Conservation (phyloP, 2,888 invertebrate genomes). For the Serrognathus titanus region DNA sequence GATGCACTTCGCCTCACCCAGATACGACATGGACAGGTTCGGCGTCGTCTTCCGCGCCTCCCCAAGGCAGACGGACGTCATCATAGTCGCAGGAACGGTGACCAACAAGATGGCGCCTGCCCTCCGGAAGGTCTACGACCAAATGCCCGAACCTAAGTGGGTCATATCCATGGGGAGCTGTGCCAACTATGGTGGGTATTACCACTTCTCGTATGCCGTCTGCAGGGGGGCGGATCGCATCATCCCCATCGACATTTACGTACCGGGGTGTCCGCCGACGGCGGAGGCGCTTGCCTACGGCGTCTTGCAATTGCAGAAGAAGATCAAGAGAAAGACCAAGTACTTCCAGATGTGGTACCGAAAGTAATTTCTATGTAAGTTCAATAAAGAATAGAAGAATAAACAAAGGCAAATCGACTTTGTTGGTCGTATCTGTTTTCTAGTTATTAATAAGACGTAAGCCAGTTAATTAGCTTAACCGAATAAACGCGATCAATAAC, state of each 20-base stretch:
- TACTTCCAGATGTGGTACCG: slow-evolving; percentile 49
- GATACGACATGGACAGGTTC: slow-evolving; percentile 66
- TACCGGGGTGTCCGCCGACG: slow-evolving; percentile 92
- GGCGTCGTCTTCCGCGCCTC: slow-evolving; percentile 64
- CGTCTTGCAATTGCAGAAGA: slow-evolving; percentile 80
- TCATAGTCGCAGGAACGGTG: slow-evolving; percentile 63
- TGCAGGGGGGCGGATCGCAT: slow-evolving; percentile 76
- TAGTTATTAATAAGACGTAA: too few species aligned
- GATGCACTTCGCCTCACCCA: slow-evolving; percentile 66
- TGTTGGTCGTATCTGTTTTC: too few species aligned
- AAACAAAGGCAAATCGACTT: too few species aligned
- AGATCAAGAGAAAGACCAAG: slow-evolving; percentile 70
- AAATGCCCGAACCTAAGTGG: slow-evolving; percentile 66
- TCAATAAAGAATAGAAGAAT: too few species aligned
- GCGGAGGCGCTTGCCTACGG: slow-evolving; percentile 88
- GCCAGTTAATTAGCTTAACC: too few species aligned
- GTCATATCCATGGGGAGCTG: slow-evolving; percentile 77
- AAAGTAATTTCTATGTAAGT: slow-evolving; percentile 24
- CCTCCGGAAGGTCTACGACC: slow-evolving; percentile 59
- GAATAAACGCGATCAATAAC: too few species aligned
- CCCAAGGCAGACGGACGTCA: slow-evolving; percentile 61
- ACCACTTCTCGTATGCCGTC: slow-evolving; percentile 74
- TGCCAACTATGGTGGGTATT: slow-evolving; percentile 75
- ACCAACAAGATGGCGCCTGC: slow-evolving; percentile 71
- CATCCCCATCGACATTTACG: slow-evolving; percentile 84